Evolutionary conservation across 92 coral and sea anemone species (phyloP), one percentile per base, ranked within the genome.

Genomic region (Desmophyllum pertusum): DNA sequence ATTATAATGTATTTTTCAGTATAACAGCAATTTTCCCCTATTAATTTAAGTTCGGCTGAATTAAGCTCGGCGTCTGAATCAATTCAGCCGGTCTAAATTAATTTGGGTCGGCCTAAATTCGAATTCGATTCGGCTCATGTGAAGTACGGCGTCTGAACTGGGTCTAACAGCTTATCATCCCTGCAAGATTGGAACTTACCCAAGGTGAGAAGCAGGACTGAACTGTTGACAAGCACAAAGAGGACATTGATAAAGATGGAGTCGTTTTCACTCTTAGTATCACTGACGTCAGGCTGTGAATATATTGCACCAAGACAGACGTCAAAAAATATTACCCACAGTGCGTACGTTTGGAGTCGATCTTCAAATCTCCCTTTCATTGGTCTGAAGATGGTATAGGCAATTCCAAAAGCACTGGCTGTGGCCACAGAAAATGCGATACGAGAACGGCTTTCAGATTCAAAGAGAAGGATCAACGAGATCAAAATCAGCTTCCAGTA

Each of bases 401-500:
- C 36, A 43, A 73, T 41, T 43, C 57, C 55, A n/a, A 45, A 73
- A 1, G 57, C 78, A 43, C 78, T 51, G 17, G 78, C 78, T 73
- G 62, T 29, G 35, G 31, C 19, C 18, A 73, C 55, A 42, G 57
- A 27, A 31, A 69, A 36, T 31, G 42, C 75, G 41, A 69, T 69
- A 17, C 29, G 75, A 21, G 43, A 69, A 23, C 41, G 40, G 0
- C 75, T 69, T 41, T 69, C 43, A 8, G 75, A 6, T 18, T 41
- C 75, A 30, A 69, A 36, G 25, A 69, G 75, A 31, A 41, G 43
- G n/a, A 69, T 36, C 8, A 36, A 4, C 41, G 75, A 36, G n/a
- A 31, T 69, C 21, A 69, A 23, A 21, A 69, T 31, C 29, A 35
- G 48, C 75, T 69, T 69, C 75, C 75, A 27, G 75, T 69, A 69